Evolutionary conservation across 2,797 vertebrate genomes (phyloP).

Genomic region (Pristis pectinata): DNA sequence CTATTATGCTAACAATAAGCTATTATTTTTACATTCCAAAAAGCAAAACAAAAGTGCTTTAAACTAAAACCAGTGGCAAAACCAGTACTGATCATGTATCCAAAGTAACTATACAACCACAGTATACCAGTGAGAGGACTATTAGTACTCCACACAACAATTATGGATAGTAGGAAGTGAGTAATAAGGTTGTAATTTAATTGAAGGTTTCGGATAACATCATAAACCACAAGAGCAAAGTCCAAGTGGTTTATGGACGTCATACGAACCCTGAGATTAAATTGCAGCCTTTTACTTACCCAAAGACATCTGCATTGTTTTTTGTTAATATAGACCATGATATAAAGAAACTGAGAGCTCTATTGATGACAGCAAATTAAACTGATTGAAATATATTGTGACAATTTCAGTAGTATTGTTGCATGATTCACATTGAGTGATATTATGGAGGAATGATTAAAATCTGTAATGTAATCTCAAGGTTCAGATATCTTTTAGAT

Average conservation of each 20-base stretch:
- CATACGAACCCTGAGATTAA: conserved; percentile 14
- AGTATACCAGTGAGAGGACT: neutral
- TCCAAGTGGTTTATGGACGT: conserved; percentile 21
- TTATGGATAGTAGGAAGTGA: conserved; percentile 28
- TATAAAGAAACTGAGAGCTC: conserved; percentile 11
- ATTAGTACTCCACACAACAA: conserved; percentile 7
- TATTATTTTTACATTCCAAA: neutral
- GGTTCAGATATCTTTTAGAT: neutral
- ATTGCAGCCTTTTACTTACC: conserved; percentile 21
- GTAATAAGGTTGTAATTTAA: conserved; percentile 24
- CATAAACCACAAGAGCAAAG: conserved; percentile 20
- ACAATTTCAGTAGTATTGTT: neutral
- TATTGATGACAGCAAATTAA: neutral
- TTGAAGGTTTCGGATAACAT: neutral
- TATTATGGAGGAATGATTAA: conserved; percentile 19
- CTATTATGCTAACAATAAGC: neutral
- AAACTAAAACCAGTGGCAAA: neutral
- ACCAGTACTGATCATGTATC: neutral
- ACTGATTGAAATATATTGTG: neutral
- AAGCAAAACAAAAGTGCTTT: neutral
- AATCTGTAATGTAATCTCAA: neutral
- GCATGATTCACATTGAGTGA: neutral
- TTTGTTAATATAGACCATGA: neutral
- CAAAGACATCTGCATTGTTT: neutral
- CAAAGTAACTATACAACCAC: neutral